Evolutionary conservation across 2,797 vertebrate species (phyloP), one percentile per base, ranked within the genome.

Genomic region (Rhadinocentrus ornatus): DNA sequence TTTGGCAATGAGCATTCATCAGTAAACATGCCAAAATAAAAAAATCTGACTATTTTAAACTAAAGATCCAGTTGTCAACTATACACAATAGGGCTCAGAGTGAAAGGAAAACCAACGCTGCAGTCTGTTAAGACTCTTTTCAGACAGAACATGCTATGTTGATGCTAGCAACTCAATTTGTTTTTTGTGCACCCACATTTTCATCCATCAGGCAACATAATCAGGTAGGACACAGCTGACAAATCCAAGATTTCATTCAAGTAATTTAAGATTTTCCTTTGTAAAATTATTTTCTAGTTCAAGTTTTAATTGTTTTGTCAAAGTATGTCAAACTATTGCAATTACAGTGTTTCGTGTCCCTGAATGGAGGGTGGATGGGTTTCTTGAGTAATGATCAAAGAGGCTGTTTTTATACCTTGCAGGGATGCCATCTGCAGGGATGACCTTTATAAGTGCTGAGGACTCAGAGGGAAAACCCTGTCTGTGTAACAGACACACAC

Each of bases 351-450:
- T 15, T 71, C 34, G 16, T 53, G 61, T 59, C 58, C 57, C 37
- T 27, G n/a, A 55, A 62, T 60, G 29, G 31, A 62, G 22, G 3
- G 29, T 18, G 11, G 20, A 22, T 1, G 0, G 69, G 70, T 58
- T 52, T 71, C 44, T 52, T 74, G 59, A 77, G 56, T 71, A 80
- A 78, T 77, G 71, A 76, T 83, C 62, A 82, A 73, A 83, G 75
- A 71, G 65, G 66, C 39, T 12, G 32, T 46, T 67, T 78, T 67
- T 62, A 68, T 68, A 78, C 67, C 77, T 78, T 77, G 71, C 75
- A 75, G 83, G 61, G 70, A 81, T 57, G 60, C 84, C 84, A 87
- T 89, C 89, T 91, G 88, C 62, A 71, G 74, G 41, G 48, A 86
- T 81, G 82, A 89, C 89, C 91, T 90, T 86, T 83, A 60, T 75